Conservation (phyloP, 2,888 invertebrate genomes). For the Ichneumon xanthorius region DNA sequence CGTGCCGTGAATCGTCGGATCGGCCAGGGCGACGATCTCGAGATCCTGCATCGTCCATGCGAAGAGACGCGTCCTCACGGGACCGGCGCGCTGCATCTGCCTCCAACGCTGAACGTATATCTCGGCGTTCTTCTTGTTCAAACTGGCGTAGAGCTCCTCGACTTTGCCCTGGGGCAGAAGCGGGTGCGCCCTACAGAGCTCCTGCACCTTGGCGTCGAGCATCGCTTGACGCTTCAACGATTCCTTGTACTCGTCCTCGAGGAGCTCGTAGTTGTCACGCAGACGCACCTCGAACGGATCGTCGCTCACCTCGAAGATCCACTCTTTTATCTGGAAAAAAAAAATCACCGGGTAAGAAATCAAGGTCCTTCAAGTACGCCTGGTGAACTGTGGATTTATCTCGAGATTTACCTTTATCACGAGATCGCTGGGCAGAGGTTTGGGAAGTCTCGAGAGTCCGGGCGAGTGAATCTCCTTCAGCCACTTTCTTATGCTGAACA, state of each 20-base stretch:
- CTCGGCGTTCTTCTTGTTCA: constrained; percentile 96
- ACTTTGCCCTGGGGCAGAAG: constrained; percentile 94
- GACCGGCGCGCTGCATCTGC: constrained; percentile 89
- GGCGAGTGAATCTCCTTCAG: constrained; percentile 91
- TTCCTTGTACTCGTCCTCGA: constrained; percentile 98
- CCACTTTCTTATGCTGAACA: constrained; percentile 97
- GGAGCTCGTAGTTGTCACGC: constrained; percentile 96
- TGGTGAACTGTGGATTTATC: neutral
- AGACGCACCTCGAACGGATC: constrained; percentile 99
- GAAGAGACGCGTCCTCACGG: constrained; percentile 91
- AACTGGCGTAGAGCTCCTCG: constrained; percentile 94
- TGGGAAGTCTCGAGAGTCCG: constrained; percentile 87
- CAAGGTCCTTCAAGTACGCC: too few relatives aligned
- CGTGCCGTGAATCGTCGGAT: constrained; percentile 93
- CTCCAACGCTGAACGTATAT: constrained; percentile 97
- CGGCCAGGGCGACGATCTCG: constrained; percentile 92
- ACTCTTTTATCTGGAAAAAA: constrained; percentile 90
- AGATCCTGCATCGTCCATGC: constrained; percentile 94
- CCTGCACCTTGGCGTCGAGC: constrained; percentile 94
- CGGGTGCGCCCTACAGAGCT: constrained; percentile 93
- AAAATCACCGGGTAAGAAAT: neutral
- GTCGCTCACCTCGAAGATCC: constrained; percentile 96
- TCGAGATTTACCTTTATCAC: constrained; percentile 90
- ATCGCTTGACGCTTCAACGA: constrained; percentile 95
- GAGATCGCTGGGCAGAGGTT: constrained; percentile 94